Conservation (phyloP, 2,888 invertebrate species). For the Amphipoea oculea region DNA sequence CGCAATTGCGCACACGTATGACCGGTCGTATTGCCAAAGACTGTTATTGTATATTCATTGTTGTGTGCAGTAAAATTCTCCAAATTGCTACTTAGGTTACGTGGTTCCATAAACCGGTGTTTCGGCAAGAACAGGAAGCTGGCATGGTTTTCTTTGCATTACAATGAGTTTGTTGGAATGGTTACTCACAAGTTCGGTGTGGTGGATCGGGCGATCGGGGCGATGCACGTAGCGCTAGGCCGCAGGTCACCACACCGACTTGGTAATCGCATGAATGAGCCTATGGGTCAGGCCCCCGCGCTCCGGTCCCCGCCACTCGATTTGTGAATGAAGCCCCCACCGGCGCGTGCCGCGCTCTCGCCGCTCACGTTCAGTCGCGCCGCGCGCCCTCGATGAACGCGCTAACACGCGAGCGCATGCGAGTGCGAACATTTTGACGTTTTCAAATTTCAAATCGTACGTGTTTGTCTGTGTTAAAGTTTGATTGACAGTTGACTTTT, state of each 20-base stretch:
- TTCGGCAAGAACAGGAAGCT: slow-evolving; percentile 69
- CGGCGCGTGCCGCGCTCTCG: slow-evolving; percentile 85
- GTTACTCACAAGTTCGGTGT: slow-evolving; percentile 64
- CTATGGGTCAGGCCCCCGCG: slow-evolving; percentile 76
- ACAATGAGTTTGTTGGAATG: slow-evolving; percentile 64
- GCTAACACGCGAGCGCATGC: slow-evolving; percentile 85
- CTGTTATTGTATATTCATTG: slow-evolving; percentile 66
- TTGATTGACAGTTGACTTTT: slow-evolving; percentile 73
- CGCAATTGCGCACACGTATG: slow-evolving; percentile 68
- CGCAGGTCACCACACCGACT: slow-evolving; percentile 68
- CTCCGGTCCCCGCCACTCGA: slow-evolving; percentile 82
- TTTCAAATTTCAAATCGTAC: slow-evolving; percentile 83
- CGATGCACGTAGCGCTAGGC: slow-evolving; percentile 65
- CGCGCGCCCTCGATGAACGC: slow-evolving; percentile 85
- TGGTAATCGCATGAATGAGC: slow-evolving; percentile 86
- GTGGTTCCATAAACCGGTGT: slow-evolving; percentile 64
- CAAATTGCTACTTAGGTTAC: slow-evolving; percentile 62
- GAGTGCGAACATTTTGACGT: slow-evolving; percentile 79
- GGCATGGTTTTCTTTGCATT: slow-evolving; percentile 70
- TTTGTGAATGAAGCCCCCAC: slow-evolving; percentile 89
- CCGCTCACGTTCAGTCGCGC: slow-evolving; percentile 86
- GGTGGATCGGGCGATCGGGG: slow-evolving; percentile 68
- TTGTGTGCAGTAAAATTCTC: slow-evolving; percentile 67
- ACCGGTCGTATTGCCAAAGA: slow-evolving; percentile 72
- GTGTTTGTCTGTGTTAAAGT: slow-evolving; percentile 74